Conservation (phyloP, 2,797 vertebrate genomes). For the Rhynchotus rufescens region DNA sequence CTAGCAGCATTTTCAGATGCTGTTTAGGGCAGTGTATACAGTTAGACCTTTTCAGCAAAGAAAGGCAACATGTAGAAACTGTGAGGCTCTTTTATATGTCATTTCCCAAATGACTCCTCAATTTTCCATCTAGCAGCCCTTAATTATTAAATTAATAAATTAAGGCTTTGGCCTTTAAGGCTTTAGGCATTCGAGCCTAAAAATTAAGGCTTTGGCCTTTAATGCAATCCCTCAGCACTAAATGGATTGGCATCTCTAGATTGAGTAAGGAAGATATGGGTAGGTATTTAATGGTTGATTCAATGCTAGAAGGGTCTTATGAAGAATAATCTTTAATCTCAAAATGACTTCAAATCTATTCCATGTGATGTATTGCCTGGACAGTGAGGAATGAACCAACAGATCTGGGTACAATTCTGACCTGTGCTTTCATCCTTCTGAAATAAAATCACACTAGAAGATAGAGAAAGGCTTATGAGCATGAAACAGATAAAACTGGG, state of each 20-base stretch:
- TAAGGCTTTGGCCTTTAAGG: too few relatives aligned
- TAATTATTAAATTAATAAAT: background rate
- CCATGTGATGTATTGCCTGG: background rate
- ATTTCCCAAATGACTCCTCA: background rate
- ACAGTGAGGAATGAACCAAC: constrained; percentile 9
- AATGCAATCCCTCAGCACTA: background rate
- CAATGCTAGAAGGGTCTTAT: background rate
- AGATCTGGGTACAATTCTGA: background rate
- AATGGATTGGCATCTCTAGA: background rate
- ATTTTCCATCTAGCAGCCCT: background rate
- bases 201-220: constrained; percentile 26
- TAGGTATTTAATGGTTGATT: background rate
- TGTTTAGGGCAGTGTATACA: background rate
- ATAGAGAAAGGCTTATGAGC: background rate
- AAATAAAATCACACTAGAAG: background rate
- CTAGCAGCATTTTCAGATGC: background rate
- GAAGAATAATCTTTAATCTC: background rate
- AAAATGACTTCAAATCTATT: background rate
- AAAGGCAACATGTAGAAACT: background rate
- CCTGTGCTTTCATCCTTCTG: background rate
- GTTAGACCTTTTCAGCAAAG: background rate
- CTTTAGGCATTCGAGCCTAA: too few relatives aligned
- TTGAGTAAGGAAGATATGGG: background rate
- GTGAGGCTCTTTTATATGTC: background rate
- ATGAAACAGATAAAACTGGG: background rate